Evolutionary conservation across 2,888 invertebrate species (phyloP).

Genomic region (Teinopalpus imperialis): DNA sequence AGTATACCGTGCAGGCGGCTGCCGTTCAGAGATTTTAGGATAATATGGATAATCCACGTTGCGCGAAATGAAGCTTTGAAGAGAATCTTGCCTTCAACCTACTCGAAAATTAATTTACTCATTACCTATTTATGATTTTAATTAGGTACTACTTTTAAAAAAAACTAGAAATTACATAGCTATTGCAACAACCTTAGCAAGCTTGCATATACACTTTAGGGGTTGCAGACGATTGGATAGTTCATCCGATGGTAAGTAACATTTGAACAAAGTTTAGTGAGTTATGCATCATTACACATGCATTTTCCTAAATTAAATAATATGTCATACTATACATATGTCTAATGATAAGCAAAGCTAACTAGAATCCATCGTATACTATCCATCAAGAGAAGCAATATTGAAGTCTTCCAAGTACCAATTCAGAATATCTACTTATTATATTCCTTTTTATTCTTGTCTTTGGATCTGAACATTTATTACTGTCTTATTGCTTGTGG

Average conservation of each 20-base stretch:
- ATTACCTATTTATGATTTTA: slow-evolving; percentile 56
- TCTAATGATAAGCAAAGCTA: slow-evolving; percentile 12
- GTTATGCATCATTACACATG: no score
- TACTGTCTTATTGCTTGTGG: slow-evolving; percentile 78
- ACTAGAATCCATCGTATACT: slow-evolving; percentile 16
- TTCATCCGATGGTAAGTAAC: no score
- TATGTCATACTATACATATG: neutral
- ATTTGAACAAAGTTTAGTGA: no score
- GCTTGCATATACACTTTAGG: no score
- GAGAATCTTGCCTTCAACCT: slow-evolving; percentile 59
- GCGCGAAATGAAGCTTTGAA: slow-evolving; percentile 64
- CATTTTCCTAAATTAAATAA: slow-evolving; percentile 15
- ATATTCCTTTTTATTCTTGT: slow-evolving; percentile 70
- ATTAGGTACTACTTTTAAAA: no score
- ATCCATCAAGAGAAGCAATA: slow-evolving; percentile 60
- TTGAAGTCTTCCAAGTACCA: slow-evolving; percentile 62
- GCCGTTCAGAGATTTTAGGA: slow-evolving; percentile 68
- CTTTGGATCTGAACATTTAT: slow-evolving; percentile 77
- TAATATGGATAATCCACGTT: slow-evolving; percentile 72
- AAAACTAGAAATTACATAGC: no score
- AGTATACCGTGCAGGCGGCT: slow-evolving; percentile 54
- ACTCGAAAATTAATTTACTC: slow-evolving; percentile 70
- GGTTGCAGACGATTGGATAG: no score
- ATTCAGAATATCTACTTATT: slow-evolving; percentile 75
- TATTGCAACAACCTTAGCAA: no score